These are phyloP conservation scores for Harlomillsia oculata DNA, from an alignment of 1,140 invertebrate genomes.

Conservation along the genomic window DNA sequence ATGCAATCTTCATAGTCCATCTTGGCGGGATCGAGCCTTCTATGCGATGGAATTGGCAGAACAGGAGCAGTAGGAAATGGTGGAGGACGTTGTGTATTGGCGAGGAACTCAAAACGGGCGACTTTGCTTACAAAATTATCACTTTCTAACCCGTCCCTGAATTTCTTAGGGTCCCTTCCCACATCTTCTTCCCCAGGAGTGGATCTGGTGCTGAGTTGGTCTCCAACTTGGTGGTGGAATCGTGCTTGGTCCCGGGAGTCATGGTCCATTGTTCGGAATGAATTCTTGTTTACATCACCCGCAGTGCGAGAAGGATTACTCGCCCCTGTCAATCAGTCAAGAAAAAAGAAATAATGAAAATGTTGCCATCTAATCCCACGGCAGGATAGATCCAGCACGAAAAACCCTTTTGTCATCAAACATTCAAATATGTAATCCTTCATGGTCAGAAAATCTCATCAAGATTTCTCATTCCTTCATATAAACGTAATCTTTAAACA, in stretches of 20 bases:
- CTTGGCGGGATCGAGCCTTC: neutral
- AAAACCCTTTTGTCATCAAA: constrained; percentile 14
- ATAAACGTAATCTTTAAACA: neutral
- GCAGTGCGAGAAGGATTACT: constrained; percentile 27
- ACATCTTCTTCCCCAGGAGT: constrained; percentile 1
- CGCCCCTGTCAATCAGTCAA: constrained; percentile 32
- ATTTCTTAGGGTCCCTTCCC: constrained; percentile 16
- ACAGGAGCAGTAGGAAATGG: constrained; percentile 8
- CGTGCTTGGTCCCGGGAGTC: neutral
- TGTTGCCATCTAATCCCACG: constrained; percentile 22
- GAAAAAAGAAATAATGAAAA: constrained; percentile 15
- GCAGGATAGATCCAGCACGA: constrained; percentile 22
- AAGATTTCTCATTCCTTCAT: neutral
- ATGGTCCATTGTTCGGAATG: constrained; percentile 16
- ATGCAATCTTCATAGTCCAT: no score
- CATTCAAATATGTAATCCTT: neutral
- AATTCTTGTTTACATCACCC: constrained; percentile 32
- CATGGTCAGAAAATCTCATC: neutral
- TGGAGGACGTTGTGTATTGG: constrained; percentile 29
- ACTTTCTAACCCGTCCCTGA: constrained; percentile 36
- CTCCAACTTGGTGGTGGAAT: neutral
- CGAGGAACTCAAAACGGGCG: constrained; percentile 38
- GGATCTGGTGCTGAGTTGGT: neutral
- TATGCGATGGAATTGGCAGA: neutral
- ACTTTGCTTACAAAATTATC: constrained; percentile 39